phyloP scores from a whole-genome alignment of 2,113 vertebrate species.

The Notothenia rossii region DNA sequence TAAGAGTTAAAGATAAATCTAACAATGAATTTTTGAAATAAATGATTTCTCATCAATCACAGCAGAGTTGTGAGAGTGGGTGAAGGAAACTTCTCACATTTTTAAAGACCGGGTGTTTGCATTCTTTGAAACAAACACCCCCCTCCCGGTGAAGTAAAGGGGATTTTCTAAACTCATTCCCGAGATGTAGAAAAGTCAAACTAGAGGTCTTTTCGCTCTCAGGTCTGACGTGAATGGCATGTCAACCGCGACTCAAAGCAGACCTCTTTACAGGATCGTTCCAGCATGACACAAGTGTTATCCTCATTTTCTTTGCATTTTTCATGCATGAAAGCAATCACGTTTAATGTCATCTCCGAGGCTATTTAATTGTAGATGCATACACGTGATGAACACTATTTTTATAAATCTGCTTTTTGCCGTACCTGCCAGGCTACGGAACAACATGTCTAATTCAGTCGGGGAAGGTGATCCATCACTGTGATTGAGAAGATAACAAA shows the following conservation, averaged over 20 bases:
- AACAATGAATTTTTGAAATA: constrained; percentile 28
- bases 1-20: constrained; percentile 28
- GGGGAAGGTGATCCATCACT: constrained; percentile 38
- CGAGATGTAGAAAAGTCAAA: constrained; percentile 30
- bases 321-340: background rate
- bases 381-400: background rate
- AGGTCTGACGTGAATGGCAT: constrained; percentile 31
- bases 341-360: background rate
- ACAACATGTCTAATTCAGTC: constrained; percentile 22
- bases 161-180: constrained; percentile 20
- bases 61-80: constrained; percentile 4
- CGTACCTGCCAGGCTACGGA: constrained; percentile 13
- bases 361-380: constrained; percentile 12
- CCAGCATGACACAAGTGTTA: constrained; percentile 11
- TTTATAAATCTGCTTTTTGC: constrained; percentile 5
- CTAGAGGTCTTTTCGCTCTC: constrained; percentile 41
- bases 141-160: background rate
- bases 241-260: constrained; percentile 7
- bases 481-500: constrained; percentile 51
- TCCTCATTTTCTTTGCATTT: background rate
- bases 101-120: constrained; percentile 32
- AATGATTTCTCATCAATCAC: constrained; percentile 56
- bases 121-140: constrained; percentile 13
- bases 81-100: constrained; percentile 28
- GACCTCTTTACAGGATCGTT: constrained; percentile 31